A percentile compares a stretch with the other conserved stretches of the same genome.
Evolutionary conservation across 2,113 vertebrate genomes (phyloP).

Genomic region (Dicaeum eximium): DNA sequence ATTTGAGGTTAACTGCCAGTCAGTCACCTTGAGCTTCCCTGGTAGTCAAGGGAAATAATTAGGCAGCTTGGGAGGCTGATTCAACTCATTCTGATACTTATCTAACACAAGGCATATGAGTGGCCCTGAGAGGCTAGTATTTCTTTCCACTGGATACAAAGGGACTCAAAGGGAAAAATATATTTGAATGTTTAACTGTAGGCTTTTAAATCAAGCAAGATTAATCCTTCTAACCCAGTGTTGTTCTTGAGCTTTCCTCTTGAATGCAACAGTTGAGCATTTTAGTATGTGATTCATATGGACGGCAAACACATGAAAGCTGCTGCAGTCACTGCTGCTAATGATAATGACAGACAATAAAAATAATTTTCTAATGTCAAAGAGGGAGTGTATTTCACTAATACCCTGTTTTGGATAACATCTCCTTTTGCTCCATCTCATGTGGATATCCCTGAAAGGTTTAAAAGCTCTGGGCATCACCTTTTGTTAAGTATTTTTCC

Average conservation of each 20-base stretch:
- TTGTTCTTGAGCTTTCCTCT: neutral
- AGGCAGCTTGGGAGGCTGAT: neutral
- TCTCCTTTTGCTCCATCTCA: neutral
- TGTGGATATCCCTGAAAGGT: neutral
- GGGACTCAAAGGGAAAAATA: neutral
- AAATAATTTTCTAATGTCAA: neutral
- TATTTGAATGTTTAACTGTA: neutral
- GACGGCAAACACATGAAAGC: neutral
- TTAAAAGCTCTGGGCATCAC: neutral
- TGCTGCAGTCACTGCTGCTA: neutral
- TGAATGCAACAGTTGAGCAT: neutral
- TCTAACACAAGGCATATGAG: neutral
- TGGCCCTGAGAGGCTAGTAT: neutral
- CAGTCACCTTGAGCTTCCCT: neutral
- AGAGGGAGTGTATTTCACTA: neutral
- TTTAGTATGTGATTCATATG: neutral
- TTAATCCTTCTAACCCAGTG: neutral
- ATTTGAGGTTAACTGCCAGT: neutral
- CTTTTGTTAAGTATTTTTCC: neutral
- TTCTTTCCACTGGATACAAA: neutral
- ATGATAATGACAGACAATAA: neutral
- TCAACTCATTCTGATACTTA: neutral
- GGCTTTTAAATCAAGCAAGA: neutral
- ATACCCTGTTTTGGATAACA: neutral
- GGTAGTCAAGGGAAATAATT: neutral